Evolutionary conservation across 2,888 invertebrate genomes (phyloP).

Genomic region (Digitonthophagus gazella): DNA sequence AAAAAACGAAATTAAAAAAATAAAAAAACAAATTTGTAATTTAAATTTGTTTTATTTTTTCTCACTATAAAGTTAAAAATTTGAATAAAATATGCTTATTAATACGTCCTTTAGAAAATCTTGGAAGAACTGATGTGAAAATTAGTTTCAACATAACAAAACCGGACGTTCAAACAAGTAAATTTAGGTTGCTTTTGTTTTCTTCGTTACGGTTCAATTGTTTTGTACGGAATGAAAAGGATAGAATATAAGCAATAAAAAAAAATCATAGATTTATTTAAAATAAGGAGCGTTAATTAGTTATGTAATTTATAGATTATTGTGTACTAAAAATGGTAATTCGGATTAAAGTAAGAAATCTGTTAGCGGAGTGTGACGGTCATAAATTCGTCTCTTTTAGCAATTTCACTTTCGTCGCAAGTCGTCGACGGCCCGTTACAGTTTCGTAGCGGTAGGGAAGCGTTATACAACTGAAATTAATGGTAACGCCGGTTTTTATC

Average conservation of each 20-base stretch:
- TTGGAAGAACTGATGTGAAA: not conserved
- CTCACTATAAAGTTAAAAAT: not conserved
- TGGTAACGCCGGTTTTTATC: not conserved
- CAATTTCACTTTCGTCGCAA: not conserved
- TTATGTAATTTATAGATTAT: too few species aligned
- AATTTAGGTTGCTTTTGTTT: not conserved
- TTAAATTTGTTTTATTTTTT: not conserved
- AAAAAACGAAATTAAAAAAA: too few species aligned
- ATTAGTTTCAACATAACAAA: not conserved
- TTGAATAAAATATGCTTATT: not conserved
- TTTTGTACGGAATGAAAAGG: too few species aligned
- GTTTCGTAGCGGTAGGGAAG: not conserved
- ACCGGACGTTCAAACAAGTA: not conserved
- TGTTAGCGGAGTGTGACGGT: not conserved
- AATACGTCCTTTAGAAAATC: not conserved
- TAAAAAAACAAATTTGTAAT: not conserved
- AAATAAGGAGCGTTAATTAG: too few species aligned
- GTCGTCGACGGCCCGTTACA: not conserved
- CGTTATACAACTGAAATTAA: not conserved
- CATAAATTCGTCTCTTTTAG: not conserved
- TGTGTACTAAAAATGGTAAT: not conserved
- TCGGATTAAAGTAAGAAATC: not conserved
- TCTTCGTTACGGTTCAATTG: not conserved
- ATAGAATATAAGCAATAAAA: too few species aligned
- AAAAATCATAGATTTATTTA: too few species aligned